Base-by-base conservation (phyloP, 2,888 invertebrate species). In the Catocala fraxini region DNA sequence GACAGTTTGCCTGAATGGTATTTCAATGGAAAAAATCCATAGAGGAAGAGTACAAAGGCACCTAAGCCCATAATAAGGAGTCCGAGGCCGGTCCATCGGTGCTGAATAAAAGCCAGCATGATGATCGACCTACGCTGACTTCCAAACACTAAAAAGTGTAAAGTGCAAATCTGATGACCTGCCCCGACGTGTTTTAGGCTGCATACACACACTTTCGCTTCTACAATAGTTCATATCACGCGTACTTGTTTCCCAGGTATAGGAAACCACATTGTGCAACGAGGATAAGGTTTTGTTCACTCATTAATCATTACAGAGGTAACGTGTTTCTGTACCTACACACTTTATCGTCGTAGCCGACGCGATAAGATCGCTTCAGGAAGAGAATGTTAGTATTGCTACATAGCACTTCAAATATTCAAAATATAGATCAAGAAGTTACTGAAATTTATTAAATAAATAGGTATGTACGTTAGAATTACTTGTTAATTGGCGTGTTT, bases 21-120 rank as follows among this genome's bases (percentile, higher is more conserved):
- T 77, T 94, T 95, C 60, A 95, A 76, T 51, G 96, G 95, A 74
- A 96, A 95, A 87, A 95, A 96, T 48, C 96, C 96, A 85, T 94
- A 95, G 60, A 96, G 84, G 83, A 95, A 96, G 49, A 96, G 77
- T 59, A 86, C 74, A 15, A 95, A 73, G 86, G 86, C 89, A 41
- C 85, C 87, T 7, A 91, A 79, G 9, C 87, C 89, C 69, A 86
- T 79, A 52, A 91, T 77, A 56, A 94, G 84, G 6, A 94, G 85
- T 83, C 89, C 89, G 6, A 94, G 82, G 68, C 89, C 81, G 54
- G 90, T 90, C 94, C 94, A 94, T 80, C 91, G 87, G 73, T 92
- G 86, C 65, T 88, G 89, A 43, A 94, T 75, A 89, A 90, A 90
- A 56, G 88, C 82, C 79, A 89, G 81, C 92, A 94, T 93, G 65